phyloP scores from a whole-genome alignment of 2,888 invertebrate species.

The Brenthis daphne region DNA sequence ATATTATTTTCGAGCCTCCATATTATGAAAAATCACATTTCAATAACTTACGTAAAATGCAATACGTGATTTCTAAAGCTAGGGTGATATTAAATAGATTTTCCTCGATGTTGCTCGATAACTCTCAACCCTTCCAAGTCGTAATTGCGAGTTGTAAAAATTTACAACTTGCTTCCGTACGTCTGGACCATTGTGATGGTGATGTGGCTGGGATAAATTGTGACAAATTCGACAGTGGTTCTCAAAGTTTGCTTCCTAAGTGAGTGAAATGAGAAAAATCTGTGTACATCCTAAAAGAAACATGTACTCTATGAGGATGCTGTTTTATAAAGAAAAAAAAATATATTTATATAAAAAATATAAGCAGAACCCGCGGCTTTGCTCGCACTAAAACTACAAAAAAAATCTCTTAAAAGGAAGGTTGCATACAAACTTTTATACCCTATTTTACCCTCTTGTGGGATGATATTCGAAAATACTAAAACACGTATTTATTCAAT shows the following conservation, averaged over 20 bases:
- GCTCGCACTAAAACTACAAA: no score
- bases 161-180: constrained; percentile 74
- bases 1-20: background rate
- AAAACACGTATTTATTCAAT: no score
- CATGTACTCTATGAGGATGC: no score
- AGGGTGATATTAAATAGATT: constrained; percentile 35
- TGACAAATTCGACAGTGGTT: constrained; percentile 54
- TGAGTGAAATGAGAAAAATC: background rate
- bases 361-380: no score
- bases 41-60: constrained; percentile 1
- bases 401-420: no score
- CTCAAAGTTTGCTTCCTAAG: constrained; percentile 50
- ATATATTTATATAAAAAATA: no score
- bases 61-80: constrained; percentile 19
- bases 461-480: no score
- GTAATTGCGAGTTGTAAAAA: constrained; percentile 74
- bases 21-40: background rate
- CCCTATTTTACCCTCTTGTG: no score
- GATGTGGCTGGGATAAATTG: constrained; percentile 61
- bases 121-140: constrained; percentile 47
- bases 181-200: constrained; percentile 70
- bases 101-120: constrained; percentile 35
- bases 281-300: no score
- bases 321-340: no score
- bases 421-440: no score